Evolutionary conservation across 1,140 invertebrate species (phyloP).

Genomic region (Panulirus ornatus): DNA sequence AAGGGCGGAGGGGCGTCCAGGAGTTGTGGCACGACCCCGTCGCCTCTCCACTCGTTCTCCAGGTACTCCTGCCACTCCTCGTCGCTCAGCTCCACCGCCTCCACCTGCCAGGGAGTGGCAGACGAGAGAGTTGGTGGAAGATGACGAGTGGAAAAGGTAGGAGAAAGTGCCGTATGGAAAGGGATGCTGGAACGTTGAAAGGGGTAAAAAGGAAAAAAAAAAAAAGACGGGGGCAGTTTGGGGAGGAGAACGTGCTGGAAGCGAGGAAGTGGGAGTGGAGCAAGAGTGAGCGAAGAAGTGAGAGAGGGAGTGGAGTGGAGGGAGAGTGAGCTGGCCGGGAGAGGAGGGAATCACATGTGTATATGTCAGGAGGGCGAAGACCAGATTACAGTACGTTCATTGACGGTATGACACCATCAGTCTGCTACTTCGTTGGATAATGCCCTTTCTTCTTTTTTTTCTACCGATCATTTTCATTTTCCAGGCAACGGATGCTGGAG

Average conservation of each 20-base stretch:
- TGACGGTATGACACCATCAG: no score
- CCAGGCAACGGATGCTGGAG: neutral
- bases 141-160: neutral
- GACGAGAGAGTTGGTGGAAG: neutral
- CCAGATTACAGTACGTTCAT: no score
- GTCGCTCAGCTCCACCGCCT: slow-evolving; percentile 54
- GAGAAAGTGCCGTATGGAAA: neutral
- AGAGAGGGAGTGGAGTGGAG: neutral
- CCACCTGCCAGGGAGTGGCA: slow-evolving; percentile 18
- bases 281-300: neutral
- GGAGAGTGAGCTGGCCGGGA: neutral
- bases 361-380: neutral
- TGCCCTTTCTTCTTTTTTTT: no score
- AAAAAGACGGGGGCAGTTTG: neutral
- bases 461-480: no score
- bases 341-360: neutral
- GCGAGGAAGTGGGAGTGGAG: neutral
- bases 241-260: neutral
- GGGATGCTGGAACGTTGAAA: neutral
- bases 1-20: slow-evolving; percentile 27
- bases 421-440: no score
- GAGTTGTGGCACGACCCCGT: slow-evolving; percentile 34
- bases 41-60: slow-evolving; percentile 34
- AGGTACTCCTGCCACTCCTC: slow-evolving; percentile 55
- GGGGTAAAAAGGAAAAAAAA: neutral